A percentile compares a stretch with the other conserved stretches of the same genome.
These are phyloP conservation scores for Drosophila oshimai DNA, from an alignment of 1,140 invertebrate species.

Conservation along the genomic window DNA sequence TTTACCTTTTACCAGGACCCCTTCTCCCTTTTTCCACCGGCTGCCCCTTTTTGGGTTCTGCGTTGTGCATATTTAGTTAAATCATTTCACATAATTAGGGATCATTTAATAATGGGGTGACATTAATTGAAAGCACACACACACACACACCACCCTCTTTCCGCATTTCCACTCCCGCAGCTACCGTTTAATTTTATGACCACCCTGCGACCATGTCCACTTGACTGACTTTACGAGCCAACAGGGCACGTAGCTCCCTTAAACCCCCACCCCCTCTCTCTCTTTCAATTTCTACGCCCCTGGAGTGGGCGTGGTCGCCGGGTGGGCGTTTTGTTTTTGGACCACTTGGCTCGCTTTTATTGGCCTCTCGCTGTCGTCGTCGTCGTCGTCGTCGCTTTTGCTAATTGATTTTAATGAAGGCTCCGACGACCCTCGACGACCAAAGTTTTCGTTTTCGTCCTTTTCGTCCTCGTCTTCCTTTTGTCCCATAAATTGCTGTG, in stretches of 20 bases:
- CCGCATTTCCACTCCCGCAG: conserved; percentile 28
- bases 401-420: conserved; percentile 81
- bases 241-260: conserved; percentile 37
- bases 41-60: conserved; percentile 25
- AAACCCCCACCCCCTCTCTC: background rate
- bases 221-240: conserved; percentile 71
- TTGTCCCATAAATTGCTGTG: conserved; percentile 67
- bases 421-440: conserved; percentile 36
- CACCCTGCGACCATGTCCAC: conserved; percentile 64
- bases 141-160: conserved; percentile 7
- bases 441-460: conserved; percentile 45
- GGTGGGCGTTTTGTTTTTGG: conserved; percentile 43
- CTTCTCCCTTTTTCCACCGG: conserved; percentile 5
- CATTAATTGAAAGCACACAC: conserved; percentile 78
- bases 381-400: conserved; percentile 55
- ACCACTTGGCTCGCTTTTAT: conserved; percentile 57
- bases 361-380: conserved; percentile 55
- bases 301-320: conserved; percentile 13
- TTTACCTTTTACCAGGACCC: conserved; percentile 50
- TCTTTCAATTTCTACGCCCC: too few species aligned
- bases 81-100: conserved; percentile 83
- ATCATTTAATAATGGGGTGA: conserved; percentile 83
- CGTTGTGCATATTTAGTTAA: conserved; percentile 75
- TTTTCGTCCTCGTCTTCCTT: conserved; percentile 30
- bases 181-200: conserved; percentile 76